Percentiles rank a stretch among this genome's conserved stretches.
phyloP scores from a whole-genome alignment of 2,797 vertebrate species.

The Syngnathus acus region DNA sequence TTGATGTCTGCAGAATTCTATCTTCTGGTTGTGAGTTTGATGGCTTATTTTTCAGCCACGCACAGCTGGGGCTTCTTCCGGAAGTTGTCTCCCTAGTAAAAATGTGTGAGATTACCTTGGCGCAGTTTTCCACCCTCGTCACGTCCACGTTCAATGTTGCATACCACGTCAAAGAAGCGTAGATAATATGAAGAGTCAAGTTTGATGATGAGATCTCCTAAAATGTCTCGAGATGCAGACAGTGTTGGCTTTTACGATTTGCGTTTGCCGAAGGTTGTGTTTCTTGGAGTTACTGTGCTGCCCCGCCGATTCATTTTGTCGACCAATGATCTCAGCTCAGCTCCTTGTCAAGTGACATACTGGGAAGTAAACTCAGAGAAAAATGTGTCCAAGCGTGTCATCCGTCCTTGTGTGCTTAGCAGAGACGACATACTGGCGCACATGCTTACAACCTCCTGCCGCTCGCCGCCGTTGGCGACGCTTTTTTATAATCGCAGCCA shows the following conservation, averaged over 20 bases:
- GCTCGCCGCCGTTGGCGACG: neutral
- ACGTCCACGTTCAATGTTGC: neutral
- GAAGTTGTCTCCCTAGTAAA: neutral
- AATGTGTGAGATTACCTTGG: neutral
- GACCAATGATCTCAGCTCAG: neutral
- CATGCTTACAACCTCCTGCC: neutral
- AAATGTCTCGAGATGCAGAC: no score
- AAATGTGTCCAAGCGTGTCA: neutral
- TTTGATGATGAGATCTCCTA: no score
- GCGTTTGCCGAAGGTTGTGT: no score
- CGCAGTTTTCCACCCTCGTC: neutral
- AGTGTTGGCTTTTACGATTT: no score
- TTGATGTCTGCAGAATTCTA: neutral
- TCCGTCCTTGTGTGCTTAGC: neutral
- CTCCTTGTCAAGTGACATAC: neutral
- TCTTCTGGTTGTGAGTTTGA: neutral
- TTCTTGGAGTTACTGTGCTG: neutral
- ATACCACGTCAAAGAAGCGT: neutral
- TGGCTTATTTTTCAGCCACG: neutral
- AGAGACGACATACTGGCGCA: neutral
- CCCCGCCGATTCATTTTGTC: neutral
- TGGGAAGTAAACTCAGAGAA: neutral
- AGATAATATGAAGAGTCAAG: no score
- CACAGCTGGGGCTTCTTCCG: neutral
- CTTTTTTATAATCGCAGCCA: conserved; percentile 2